Base-by-base conservation (phyloP, 92 coral and sea anemone species). In the Heliopora coerulea region DNA sequence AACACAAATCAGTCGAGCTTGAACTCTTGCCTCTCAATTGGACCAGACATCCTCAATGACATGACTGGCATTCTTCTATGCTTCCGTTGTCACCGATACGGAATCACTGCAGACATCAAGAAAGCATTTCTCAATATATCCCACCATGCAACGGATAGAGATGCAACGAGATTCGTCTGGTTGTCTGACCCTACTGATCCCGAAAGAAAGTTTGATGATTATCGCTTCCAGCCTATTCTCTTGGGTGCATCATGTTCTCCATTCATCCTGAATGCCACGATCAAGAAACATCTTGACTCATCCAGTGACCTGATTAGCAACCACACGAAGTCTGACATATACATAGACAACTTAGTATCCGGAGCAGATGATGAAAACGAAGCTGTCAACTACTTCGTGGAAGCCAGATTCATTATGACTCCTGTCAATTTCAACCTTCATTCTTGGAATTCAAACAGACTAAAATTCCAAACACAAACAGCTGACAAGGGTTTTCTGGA, bases 111-210 rank as follows among this genome's bases (percentile, higher is more conserved):
- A 8, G 86, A 82, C 68, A n/a, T 85, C 31, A 80, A 85, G 46
- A 85, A 85, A 42, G 83, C 85, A 0, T 85, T 85, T 26, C 32
- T 86, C 9, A 68, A 70, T 24, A 66, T 78, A 32, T 33, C 27
- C 37, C 84, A 82, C 0, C 67, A 86, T 32, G 74, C 54, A 27
- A 81, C 13, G 0, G 82, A 84, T 57, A 33, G 83, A 23, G 89
- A 85, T 74, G 86, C 83, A 13, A 85, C 86, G 49, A 49, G 86
- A 20, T 81, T 85, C 59, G 62, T 59, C 48, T 85, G 82, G 88
- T 25, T 85, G 49, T 15, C 52, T 14, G 75, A 85, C 29, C 62
- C 89, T 15, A 34, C 24, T 18, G 48, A 85, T 23, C 83, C 80
- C 0, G 80, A 81, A 30, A 81, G 78, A 52, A 59, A 34, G 11